These are phyloP conservation scores for Cepaea hortensis DNA, from an alignment of 2,888 invertebrate genomes.

Conservation along the genomic window DNA sequence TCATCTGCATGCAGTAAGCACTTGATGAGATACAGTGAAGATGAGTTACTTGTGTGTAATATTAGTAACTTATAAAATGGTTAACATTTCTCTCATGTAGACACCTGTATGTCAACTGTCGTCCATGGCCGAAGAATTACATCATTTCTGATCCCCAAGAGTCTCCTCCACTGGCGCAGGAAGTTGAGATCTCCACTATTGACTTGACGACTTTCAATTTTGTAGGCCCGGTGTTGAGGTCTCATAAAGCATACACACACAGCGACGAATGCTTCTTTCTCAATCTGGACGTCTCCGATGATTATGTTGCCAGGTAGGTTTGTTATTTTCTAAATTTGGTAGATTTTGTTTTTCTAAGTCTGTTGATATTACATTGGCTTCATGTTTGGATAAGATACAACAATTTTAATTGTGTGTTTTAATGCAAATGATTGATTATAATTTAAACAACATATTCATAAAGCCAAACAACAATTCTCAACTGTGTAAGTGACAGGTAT, in stretches of 20 bases:
- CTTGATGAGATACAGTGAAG: too few species aligned
- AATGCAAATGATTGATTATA: too few species aligned
- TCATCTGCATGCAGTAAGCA: too few species aligned
- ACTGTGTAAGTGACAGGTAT: too few species aligned
- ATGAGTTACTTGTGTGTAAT: neutral
- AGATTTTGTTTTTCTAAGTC: too few species aligned
- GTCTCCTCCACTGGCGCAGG: conserved; percentile 90
- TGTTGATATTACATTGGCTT: too few species aligned
- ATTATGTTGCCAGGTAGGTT: conserved; percentile 87
- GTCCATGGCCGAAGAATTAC: conserved; percentile 88
- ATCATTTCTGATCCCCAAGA: conserved; percentile 85
- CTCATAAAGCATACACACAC: conserved; percentile 89
- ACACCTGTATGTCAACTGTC: conserved; percentile 88
- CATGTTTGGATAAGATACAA: too few species aligned
- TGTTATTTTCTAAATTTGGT: too few species aligned
- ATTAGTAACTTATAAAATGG: neutral
- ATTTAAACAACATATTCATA: too few species aligned
- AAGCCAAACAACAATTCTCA: too few species aligned
- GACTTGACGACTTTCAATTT: conserved; percentile 85
- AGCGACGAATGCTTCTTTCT: conserved; percentile 91
- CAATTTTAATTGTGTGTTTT: too few species aligned
- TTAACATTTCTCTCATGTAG: conserved; percentile 59
- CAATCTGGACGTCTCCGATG: conserved; percentile 87
- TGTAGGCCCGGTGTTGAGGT: conserved; percentile 86
- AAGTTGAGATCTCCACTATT: conserved; percentile 91